Conservation (phyloP, 2,113 vertebrate genomes). For the Vanacampus margaritifer region DNA sequence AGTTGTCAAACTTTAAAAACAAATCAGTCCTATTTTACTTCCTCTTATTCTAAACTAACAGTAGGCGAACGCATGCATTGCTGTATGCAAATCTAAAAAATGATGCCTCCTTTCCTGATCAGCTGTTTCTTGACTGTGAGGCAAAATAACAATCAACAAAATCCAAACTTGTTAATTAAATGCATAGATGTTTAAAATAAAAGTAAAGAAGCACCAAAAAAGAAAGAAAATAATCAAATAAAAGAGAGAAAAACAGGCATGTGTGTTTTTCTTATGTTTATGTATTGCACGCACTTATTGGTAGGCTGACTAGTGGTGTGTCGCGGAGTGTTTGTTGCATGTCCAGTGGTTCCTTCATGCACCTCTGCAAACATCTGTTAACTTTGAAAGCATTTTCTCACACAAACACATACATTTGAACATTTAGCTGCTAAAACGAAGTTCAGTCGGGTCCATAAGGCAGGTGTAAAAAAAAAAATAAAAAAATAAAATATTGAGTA, state of each 20-base stretch:
- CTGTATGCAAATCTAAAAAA: constrained; percentile 3
- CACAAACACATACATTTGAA: background rate
- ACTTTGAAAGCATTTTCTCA: background rate
- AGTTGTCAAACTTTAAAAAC: background rate
- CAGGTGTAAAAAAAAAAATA: too few species aligned
- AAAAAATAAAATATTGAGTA: too few species aligned
- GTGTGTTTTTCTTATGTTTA: background rate
- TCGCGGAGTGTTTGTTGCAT: background rate
- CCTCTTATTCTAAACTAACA: background rate
- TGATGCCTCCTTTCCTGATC: background rate
- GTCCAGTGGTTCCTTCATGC: constrained; percentile 2
- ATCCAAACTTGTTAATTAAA: background rate
- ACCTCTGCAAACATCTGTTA: background rate
- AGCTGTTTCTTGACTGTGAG: background rate
- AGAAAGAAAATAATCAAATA: background rate
- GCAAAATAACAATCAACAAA: background rate
- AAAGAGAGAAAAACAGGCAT: background rate
- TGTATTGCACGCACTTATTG: constrained; percentile 6
- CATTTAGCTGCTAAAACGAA: background rate
- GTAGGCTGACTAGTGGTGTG: background rate
- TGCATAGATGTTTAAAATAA: constrained; percentile 28
- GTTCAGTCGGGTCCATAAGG: background rate
- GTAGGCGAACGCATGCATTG: constrained; percentile 16
- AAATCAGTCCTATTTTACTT: background rate
- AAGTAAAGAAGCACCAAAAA: constrained; percentile 23